Percentiles rank a stretch among this genome's conserved stretches.
These are phyloP conservation scores for Anomalospiza imberbis DNA, from an alignment of 2,797 vertebrate genomes.

Conservation along the genomic window DNA sequence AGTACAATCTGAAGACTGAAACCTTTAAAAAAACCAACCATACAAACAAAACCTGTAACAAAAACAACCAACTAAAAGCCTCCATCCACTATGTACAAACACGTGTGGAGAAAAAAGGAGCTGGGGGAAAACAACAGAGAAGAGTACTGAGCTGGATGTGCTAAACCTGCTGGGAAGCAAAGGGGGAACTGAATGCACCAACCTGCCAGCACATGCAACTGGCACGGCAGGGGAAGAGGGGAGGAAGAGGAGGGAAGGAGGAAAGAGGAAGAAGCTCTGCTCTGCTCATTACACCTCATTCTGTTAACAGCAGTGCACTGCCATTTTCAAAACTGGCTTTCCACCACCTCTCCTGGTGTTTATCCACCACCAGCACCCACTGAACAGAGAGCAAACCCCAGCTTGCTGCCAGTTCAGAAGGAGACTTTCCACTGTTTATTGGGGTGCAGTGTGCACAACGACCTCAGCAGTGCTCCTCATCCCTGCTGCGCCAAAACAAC, in stretches of 20 bases:
- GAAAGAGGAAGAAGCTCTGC: constrained; percentile 41
- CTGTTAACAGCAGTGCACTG: background rate
- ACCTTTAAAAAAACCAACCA: background rate
- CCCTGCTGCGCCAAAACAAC: background rate
- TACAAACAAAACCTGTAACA: background rate
- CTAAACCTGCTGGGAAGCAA: background rate
- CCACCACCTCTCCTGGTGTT: background rate
- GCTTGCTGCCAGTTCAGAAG: background rate
- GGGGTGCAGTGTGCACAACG: rapidly evolving
- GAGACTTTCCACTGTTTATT: background rate
- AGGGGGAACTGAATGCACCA: background rate
- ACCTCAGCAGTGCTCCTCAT: background rate
- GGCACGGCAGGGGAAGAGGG: background rate
- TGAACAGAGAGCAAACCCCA: background rate
- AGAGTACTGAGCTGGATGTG: background rate
- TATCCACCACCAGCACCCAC: background rate
- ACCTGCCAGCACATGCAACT: background rate
- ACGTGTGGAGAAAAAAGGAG: background rate
- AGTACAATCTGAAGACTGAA: constrained; percentile 17
- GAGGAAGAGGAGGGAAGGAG: constrained; percentile 18
- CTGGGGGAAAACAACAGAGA: background rate
- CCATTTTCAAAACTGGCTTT: background rate
- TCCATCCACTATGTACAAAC: background rate
- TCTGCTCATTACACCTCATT: background rate
- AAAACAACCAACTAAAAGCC: background rate